A percentile compares a stretch with the other conserved stretches of the same genome.
Conservation (phyloP, 1,140 invertebrate genomes). For the Drosophila arawakana region DNA sequence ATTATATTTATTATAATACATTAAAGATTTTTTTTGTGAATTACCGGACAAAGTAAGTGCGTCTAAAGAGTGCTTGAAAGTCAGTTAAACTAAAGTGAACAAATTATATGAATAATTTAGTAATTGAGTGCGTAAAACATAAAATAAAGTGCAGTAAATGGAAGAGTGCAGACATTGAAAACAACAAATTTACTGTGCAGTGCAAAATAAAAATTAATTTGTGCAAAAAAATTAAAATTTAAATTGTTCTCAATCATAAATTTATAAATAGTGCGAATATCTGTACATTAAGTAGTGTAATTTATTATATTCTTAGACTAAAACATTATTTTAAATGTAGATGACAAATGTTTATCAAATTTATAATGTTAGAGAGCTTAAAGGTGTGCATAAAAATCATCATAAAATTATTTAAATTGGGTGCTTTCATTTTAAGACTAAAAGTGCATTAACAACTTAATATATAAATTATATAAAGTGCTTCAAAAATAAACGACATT, state of each 20-base stretch:
- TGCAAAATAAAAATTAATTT: too few relatives aligned
- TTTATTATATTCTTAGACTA: not conserved
- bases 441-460: not conserved
- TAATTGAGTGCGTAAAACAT: not conserved
- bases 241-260: too few relatives aligned
- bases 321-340: constrained; percentile 3
- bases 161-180: not conserved
- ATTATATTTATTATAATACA: constrained; percentile 31
- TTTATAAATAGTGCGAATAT: too few relatives aligned
- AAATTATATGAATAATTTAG: not conserved
- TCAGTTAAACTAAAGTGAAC: not conserved
- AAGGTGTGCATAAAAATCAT: not conserved
- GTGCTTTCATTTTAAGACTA: not conserved
- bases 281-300: not conserved
- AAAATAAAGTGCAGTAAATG: not conserved
- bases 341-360: not conserved
- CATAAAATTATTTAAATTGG: not conserved
- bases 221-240: too few relatives aligned
- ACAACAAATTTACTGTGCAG: not conserved
- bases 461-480: too few relatives aligned
- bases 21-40: constrained; percentile 16
- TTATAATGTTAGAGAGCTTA: not conserved
- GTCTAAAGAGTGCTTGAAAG: constrained; percentile 24
- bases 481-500: too few relatives aligned
- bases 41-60: constrained; percentile 56